Base-by-base conservation (phyloP, 92 coral and sea anemone genomes). In the Isaurus tuberculatus region DNA sequence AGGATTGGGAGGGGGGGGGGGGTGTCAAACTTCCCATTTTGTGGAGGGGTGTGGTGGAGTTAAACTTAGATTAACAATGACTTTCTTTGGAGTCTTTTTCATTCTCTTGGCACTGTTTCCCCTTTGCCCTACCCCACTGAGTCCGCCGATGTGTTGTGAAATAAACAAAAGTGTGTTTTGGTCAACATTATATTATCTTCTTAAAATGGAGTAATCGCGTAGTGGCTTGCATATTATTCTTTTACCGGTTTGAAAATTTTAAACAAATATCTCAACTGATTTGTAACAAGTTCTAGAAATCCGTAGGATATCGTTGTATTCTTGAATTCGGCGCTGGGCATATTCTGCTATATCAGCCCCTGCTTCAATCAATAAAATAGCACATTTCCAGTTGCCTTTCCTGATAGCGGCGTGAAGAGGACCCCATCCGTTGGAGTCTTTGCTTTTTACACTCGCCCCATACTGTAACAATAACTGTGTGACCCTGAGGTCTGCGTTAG, bases 381-480 rank as follows among this genome's bases (percentile, higher is more conserved):
- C 98, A 72, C 98, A 89, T 22, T 93, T 93, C 98, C 98, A 93
- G 87, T 91, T 93, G 10, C 95, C 95, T 19, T 87, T 75, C 33
- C 91, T 81, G 13, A 93, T 89, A 0, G 98, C 98, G 19, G 94
- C 87, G 36, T 93, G 94, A 2, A 93, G 75, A 0, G 98, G 98
- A 4, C 90, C 85, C 98, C 98, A 93, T 11, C 93, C 98, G 36
- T 81, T 71, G 0, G 73, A 49, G 63, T 93, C 98, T 42, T 91
- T 89, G 0, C 72, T 66, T 44, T 81, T 89, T 53, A 92, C 93
- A 19, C 88, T 79, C 19, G 95, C 93, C 0, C 93, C 95, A 80
- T 89, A 83, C 66, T 93, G 95, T n/a, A 93, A 84, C 49, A 93
- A 75, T 28, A 93, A 87, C 69, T 84, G 90, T 14, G 84, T 58